These are phyloP conservation scores for Linnaemya vulpina DNA, from an alignment of 2,888 invertebrate species.

Conservation along the genomic window DNA sequence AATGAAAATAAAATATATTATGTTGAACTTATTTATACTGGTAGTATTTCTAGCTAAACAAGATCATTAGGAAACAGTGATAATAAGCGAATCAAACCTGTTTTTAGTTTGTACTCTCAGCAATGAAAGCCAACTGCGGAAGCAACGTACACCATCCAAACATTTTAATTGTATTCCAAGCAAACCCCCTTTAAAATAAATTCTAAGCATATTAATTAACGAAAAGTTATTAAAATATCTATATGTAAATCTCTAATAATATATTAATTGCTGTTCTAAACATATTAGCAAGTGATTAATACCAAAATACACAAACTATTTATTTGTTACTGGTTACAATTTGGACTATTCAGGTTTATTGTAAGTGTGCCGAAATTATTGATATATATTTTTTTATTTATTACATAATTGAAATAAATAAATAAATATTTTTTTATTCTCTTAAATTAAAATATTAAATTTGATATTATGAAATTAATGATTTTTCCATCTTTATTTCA, in stretches of 20 bases:
- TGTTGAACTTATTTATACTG: neutral
- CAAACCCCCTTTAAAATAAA: neutral
- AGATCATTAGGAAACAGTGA: neutral
- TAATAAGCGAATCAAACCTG: neutral
- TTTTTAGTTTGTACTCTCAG: neutral
- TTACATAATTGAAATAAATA: neutral
- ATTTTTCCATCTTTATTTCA: too few species aligned
- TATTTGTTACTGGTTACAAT: neutral
- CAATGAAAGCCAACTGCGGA: neutral
- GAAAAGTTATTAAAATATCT: neutral
- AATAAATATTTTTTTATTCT: neutral
- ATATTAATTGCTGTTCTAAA: neutral
- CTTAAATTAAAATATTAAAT: too few species aligned
- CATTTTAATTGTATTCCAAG: neutral
- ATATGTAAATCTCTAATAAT: neutral
- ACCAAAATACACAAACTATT: neutral
- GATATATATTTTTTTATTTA: neutral
- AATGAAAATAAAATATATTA: too few species aligned
- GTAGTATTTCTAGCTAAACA: neutral
- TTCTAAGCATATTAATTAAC: neutral
- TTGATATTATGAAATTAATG: too few species aligned
- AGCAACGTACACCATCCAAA: neutral
- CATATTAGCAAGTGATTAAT: neutral
- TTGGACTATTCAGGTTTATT: neutral
- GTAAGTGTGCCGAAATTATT: neutral